phyloP scores from a whole-genome alignment of 2,888 invertebrate genomes.

The Cheilosia urbana region DNA sequence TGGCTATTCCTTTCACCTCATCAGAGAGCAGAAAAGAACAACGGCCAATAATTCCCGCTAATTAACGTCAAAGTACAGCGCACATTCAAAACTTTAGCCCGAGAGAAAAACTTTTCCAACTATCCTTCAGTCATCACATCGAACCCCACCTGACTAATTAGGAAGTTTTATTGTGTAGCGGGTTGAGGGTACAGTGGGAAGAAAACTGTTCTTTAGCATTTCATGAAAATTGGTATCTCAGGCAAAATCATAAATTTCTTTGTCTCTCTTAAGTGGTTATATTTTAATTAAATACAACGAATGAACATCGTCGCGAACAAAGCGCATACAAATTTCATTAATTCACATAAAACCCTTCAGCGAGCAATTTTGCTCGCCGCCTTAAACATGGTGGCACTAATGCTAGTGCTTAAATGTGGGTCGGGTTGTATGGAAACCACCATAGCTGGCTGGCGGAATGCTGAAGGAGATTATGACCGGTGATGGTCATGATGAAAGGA shows the following conservation, averaged over 20 bases:
- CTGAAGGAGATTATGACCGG: constrained; percentile 28
- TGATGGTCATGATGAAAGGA: constrained; percentile 48
- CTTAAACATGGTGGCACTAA: constrained; percentile 36
- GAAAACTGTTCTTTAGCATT: constrained; percentile 26
- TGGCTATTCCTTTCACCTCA: not conserved
- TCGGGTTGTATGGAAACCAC: not conserved
- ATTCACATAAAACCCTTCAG: constrained; percentile 66
- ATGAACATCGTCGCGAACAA: constrained; percentile 68
- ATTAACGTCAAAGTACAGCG: constrained; percentile 9
- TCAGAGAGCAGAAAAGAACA: not conserved
- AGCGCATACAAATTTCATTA: constrained; percentile 71
- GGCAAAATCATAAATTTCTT: constrained; percentile 62
- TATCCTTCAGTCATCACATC: constrained; percentile 7
- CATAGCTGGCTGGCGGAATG: constrained; percentile 4
- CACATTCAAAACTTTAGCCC: not conserved
- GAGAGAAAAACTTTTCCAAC: not conserved
- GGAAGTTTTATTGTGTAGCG: constrained; percentile 34
- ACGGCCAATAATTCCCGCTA: constrained; percentile 1
- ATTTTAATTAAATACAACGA: constrained; percentile 72
- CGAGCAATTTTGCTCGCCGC: constrained; percentile 36
- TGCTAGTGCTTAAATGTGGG: constrained; percentile 15
- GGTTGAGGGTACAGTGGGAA: not conserved
- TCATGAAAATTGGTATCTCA: constrained; percentile 37
- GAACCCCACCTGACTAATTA: constrained; percentile 52
- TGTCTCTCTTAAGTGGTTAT: constrained; percentile 71